A percentile compares a stretch with the other conserved stretches of the same genome.
These are phyloP conservation scores for Mormyrus lacerda DNA, from an alignment of 2,113 vertebrate species.

Conservation along the genomic window DNA sequence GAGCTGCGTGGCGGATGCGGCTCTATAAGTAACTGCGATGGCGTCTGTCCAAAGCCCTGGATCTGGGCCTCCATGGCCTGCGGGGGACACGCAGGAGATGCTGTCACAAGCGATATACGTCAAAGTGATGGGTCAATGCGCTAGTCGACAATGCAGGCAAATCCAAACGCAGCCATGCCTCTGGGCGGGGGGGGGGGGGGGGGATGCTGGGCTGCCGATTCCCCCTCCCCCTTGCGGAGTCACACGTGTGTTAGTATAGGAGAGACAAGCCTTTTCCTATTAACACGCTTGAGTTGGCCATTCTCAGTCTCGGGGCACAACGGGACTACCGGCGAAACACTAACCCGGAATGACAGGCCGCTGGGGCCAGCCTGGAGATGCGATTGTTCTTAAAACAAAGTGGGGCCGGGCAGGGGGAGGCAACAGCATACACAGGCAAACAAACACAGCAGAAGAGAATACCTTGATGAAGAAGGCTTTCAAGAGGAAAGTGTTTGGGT, in stretches of 20 bases:
- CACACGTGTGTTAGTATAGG: conserved; percentile 91
- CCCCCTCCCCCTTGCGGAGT: conserved; percentile 67
- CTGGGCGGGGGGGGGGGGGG: conserved; percentile 35
- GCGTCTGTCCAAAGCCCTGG: conserved; percentile 97
- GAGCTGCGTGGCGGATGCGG: conserved; percentile 98
- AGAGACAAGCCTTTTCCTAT: conserved; percentile 89
- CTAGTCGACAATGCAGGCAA: conserved; percentile 84
- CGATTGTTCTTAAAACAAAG: conserved; percentile 62
- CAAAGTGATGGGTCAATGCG: conserved; percentile 85
- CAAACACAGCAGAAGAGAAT: conserved; percentile 34
- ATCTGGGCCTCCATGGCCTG: conserved; percentile 97
- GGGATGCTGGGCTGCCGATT: conserved; percentile 43
- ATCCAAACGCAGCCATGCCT: conserved; percentile 81
- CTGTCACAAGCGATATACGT: conserved; percentile 83
- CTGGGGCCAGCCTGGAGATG: conserved; percentile 48
- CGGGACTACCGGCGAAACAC: conserved; percentile 61
- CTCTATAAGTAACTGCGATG: conserved; percentile 99
- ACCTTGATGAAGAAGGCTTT: conserved; percentile 66
- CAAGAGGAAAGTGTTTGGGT: conserved; percentile 65
- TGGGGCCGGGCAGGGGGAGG: conserved; percentile 14
- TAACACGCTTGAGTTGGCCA: conserved; percentile 86
- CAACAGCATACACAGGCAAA: conserved; percentile 18
- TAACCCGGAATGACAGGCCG: conserved; percentile 80
- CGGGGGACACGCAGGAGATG: conserved; percentile 60
- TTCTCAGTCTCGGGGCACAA: conserved; percentile 66